Base-by-base conservation (phyloP, 2,113 vertebrate species). In the Vidua chalybeata region DNA sequence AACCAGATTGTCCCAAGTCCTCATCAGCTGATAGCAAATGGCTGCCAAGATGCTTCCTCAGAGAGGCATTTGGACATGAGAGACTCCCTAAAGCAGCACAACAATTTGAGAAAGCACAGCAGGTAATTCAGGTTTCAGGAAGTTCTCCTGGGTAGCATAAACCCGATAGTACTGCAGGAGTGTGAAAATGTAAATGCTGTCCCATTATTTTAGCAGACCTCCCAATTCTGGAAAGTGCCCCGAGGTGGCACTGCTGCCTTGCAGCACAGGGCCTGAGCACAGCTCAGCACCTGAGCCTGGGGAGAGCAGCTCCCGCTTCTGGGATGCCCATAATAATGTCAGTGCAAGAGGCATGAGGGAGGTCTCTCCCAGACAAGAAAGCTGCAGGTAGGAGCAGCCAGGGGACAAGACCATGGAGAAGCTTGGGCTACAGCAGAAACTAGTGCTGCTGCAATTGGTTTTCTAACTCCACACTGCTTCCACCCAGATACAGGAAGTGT, bases 221-320 rank as follows among this genome's bases (percentile, higher is more conserved):
- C 71, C 63, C 61, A 66, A 2, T 66, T 73, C 90, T 74, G 59
- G n/a, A 16, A 71, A 80, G 73, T 31, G 79, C 86, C 89, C 74
- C 19, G 15, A 90, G 91, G 86, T 92, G 93, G 89, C 93, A 84
- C 46, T 94, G 73, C 76, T 81, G 72, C 77, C n/a, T 48, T 19
- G 51, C 27, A 31, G 33, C 5, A 2, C 52, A 19, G 33, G 66
- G 41, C n/a, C n/a, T n/a, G n/a, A n/a, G n/a, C n/a, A n/a, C n/a
- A n/a, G n/a, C n/a, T n/a, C n/a, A n/a, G 69, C 56, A 69, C 66
- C 84, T 93, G 81, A 72, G 45, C 30, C 15, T 2, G 1, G 61
- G 26, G 30, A 64, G 27, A 73, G 33, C 66, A 13, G 63, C 59
- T 87, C 23, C n/a, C 1, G 11, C 16, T 82, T 84, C 54, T 68